Evolutionary conservation across 1,140 invertebrate species (phyloP).

Genomic region (Ditylenchus dipsaci): DNA sequence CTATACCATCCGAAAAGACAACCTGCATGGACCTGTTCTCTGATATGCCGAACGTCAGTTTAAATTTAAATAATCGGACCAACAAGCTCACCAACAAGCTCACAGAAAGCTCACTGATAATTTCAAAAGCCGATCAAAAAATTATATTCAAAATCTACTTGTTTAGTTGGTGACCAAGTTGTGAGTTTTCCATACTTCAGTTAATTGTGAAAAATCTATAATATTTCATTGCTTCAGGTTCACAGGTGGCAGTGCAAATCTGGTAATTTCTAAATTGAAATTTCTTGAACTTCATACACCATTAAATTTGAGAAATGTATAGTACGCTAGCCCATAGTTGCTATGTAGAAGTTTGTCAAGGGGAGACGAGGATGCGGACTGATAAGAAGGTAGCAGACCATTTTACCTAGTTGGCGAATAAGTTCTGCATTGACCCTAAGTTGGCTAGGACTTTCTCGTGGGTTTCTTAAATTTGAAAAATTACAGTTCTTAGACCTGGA

Average conservation of each 20-base stretch:
- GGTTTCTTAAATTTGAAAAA: too few relatives aligned
- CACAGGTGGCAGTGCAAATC: too few relatives aligned
- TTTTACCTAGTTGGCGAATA: too few relatives aligned
- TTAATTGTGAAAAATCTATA: too few relatives aligned
- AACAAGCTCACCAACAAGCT: too few relatives aligned
- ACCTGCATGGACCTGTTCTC: constrained; percentile 50
- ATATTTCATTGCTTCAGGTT: too few relatives aligned
- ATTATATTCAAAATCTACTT: too few relatives aligned
- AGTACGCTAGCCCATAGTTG: constrained; percentile 55
- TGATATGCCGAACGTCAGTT: constrained; percentile 46
- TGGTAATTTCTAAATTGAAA: background rate
- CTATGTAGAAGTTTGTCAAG: constrained; percentile 57
- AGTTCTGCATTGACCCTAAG: too few relatives aligned
- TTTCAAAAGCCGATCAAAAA: too few relatives aligned
- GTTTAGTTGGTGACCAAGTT: background rate
- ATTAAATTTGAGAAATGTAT: constrained; percentile 37
- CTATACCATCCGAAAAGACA: constrained; percentile 57
- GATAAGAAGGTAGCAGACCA: constrained; percentile 53
- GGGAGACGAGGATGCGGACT: constrained; percentile 49
- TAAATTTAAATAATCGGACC: background rate
- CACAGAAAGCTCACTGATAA: too few relatives aligned
- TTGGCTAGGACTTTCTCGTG: too few relatives aligned
- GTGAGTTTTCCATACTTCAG: background rate
- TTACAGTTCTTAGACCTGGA: too few relatives aligned
- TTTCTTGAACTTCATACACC: background rate